phyloP scores from a whole-genome alignment of 2,113 vertebrate genomes.

The Gnathonemus longibarbis region DNA sequence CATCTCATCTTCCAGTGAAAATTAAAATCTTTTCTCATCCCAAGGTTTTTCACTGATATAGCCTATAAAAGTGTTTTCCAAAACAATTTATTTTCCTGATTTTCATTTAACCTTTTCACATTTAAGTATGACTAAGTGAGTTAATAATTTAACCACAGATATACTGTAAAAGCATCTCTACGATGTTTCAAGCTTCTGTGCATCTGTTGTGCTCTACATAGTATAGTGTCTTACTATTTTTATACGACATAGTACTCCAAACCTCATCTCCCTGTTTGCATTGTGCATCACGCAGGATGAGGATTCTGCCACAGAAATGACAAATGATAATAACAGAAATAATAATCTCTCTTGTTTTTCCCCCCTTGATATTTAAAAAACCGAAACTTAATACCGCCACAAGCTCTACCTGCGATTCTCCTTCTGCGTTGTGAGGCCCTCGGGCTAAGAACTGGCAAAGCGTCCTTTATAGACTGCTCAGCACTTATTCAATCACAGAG shows the following conservation, averaged over 20 bases:
- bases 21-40: background rate
- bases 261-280: background rate
- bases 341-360: background rate
- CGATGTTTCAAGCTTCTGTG: background rate
- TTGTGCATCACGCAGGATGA: background rate
- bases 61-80: background rate
- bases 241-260: background rate
- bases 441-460: conserved; percentile 49
- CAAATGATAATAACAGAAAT: background rate
- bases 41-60: background rate
- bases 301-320: background rate
- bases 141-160: background rate
- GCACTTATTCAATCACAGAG: conserved; percentile 55
- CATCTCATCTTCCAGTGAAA: background rate
- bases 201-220: background rate
- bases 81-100: background rate
- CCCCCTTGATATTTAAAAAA: background rate
- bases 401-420: conserved; percentile 44
- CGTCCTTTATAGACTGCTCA: conserved; percentile 41
- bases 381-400: background rate
- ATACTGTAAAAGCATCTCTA: background rate
- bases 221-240: background rate
- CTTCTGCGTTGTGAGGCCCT: conserved; percentile 35
- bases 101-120: background rate
- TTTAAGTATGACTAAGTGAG: background rate